Conservation (phyloP, 2,113 vertebrate species). For the Tragelaphus strepsiceros region DNA sequence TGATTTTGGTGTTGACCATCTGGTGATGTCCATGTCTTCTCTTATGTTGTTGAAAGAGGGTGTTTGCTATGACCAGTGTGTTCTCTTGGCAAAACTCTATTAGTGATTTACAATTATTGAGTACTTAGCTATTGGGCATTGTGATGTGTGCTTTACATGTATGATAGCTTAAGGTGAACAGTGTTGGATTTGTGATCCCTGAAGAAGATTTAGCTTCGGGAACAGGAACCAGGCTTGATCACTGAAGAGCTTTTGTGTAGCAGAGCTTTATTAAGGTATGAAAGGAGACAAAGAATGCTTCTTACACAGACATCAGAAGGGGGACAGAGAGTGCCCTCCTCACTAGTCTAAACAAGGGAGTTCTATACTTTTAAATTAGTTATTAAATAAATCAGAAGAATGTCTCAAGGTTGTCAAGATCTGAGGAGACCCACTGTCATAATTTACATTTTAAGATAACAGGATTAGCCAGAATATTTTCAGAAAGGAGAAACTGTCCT, state of each 20-base stretch:
- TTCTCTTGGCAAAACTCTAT: neutral
- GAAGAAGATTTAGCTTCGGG: neutral
- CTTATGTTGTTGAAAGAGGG: too few species aligned
- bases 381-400: neutral
- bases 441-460: neutral
- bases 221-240: neutral
- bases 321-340: neutral
- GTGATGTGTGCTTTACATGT: neutral
- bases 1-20: too few species aligned
- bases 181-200: neutral
- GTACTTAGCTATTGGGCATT: neutral
- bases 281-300: neutral
- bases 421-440: neutral
- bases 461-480: neutral
- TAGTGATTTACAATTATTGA: neutral
- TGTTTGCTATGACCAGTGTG: too few species aligned
- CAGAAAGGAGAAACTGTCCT: neutral
- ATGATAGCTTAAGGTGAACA: neutral
- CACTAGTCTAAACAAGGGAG: neutral
- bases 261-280: neutral
- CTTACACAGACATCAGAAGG: neutral
- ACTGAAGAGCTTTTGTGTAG: neutral
- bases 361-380: neutral
- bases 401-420: neutral
- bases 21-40: too few species aligned